These are phyloP conservation scores for Rhinolophus sinicus DNA, from an alignment of 2,113 vertebrate species.

Conservation along the genomic window DNA sequence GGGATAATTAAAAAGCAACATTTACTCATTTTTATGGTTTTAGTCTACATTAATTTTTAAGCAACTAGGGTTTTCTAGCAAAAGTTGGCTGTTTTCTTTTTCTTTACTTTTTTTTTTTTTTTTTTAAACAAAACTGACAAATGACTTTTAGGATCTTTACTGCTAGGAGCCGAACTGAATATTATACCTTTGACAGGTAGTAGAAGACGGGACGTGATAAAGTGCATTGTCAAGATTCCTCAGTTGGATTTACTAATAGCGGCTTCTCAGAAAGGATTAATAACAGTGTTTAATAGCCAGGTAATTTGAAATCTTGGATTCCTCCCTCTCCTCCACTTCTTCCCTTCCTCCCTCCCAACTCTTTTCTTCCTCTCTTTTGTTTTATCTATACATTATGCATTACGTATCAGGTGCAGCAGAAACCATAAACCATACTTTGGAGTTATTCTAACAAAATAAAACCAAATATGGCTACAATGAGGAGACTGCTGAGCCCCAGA, in stretches of 20 bases:
- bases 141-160: not conserved
- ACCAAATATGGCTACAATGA: not conserved
- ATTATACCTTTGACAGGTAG: slow-evolving; percentile 75
- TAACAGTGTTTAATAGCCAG: slow-evolving; percentile 85
- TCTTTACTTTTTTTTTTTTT: not conserved
- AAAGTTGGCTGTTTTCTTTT: not conserved
- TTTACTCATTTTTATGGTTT: not conserved
- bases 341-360: not conserved
- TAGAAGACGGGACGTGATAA: slow-evolving; percentile 84
- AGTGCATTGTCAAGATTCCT: slow-evolving; percentile 83
- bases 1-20: not conserved
- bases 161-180: not conserved
- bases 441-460: not conserved
- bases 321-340: not conserved
- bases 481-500: not conserved
- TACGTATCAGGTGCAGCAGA: not conserved
- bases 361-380: not conserved
- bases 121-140: not conserved
- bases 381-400: not conserved
- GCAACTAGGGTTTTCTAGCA: not conserved
- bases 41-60: slow-evolving; percentile 40
- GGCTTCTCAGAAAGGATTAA: slow-evolving; percentile 85
- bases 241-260: slow-evolving; percentile 82
- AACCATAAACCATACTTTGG: not conserved
- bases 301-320: slow-evolving; percentile 75